phyloP scores from a whole-genome alignment of 1,140 invertebrate genomes.

The Lasaia peninsularis region DNA sequence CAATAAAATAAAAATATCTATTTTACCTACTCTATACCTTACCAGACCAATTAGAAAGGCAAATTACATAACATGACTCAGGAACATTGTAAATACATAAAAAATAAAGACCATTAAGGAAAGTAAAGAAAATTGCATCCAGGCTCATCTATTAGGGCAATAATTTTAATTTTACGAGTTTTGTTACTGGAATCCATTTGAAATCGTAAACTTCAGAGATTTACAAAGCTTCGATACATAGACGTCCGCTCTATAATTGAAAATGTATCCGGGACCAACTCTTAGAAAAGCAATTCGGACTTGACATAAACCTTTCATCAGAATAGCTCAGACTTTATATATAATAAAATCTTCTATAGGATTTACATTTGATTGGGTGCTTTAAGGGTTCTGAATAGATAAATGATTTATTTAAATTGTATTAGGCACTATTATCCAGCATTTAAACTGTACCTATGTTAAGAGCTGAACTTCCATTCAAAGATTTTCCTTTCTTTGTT shows the following conservation, averaged over 20 bases:
- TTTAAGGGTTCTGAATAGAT: too few species aligned
- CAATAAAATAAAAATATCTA: too few species aligned
- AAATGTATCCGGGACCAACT: conserved; percentile 34
- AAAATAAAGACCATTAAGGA: too few species aligned
- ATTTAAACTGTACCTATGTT: too few species aligned
- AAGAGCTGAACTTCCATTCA: too few species aligned
- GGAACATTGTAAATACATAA: too few species aligned
- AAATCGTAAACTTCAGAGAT: conserved; percentile 1
- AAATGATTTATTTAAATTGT: neutral
- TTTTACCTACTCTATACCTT: too few species aligned
- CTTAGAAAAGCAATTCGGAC: conserved; percentile 27
- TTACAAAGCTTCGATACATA: conserved; percentile 5
- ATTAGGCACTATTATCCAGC: too few species aligned
- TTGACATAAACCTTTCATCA: conserved; percentile 14
- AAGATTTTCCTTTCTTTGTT: too few species aligned
- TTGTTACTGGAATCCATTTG: conserved; percentile 1
- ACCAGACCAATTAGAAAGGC: too few species aligned
- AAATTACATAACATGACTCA: too few species aligned
- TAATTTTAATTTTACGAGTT: neutral
- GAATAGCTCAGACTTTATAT: neutral
- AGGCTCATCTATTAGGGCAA: neutral
- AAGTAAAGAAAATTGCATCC: too few species aligned
- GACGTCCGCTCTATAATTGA: conserved; percentile 36
- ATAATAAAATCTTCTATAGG: neutral
- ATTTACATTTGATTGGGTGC: neutral